These are phyloP conservation scores for Cyprinodon brontotheroides DNA, from an alignment of 2,113 vertebrate species.

Conservation along the genomic window DNA sequence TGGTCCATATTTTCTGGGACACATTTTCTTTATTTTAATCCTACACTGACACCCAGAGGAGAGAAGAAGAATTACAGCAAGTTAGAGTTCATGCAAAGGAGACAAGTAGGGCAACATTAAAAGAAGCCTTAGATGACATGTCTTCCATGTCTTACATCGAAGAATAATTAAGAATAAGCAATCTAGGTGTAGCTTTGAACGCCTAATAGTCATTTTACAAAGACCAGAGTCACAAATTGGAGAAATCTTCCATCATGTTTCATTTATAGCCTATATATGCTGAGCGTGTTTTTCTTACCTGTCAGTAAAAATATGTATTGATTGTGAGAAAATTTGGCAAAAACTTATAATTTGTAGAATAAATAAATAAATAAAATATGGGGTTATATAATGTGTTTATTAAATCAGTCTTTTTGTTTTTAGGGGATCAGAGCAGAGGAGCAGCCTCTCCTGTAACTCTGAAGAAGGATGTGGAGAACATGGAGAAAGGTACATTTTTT, in stretches of 20 bases:
- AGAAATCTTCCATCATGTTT: no score
- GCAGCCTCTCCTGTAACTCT: slow-evolving; percentile 86
- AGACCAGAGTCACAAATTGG: no score
- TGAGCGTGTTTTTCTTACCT: neutral
- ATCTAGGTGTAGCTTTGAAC: no score
- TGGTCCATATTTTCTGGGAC: neutral
- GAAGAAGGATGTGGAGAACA: slow-evolving; percentile 95
- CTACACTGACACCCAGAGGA: slow-evolving; percentile 70
- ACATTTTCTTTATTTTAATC: neutral
- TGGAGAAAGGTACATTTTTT: slow-evolving; percentile 91
- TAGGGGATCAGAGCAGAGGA: slow-evolving; percentile 90
- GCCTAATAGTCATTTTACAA: no score
- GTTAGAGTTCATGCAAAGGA: no score
- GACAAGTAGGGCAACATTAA: no score
- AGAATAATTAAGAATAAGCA: no score
- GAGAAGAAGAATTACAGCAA: slow-evolving; percentile 35
- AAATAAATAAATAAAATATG: neutral
- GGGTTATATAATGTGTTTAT: neutral
- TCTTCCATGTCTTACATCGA: no score
- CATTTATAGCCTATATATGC: no score
- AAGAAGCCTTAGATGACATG: neutral
- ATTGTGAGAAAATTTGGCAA: neutral
- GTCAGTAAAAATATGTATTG: neutral
- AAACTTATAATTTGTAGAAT: neutral
- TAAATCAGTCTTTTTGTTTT: slow-evolving; percentile 27